These are phyloP conservation scores for Lasioglossum oenotherae DNA, from an alignment of 2,888 invertebrate species.

Conservation along the genomic window DNA sequence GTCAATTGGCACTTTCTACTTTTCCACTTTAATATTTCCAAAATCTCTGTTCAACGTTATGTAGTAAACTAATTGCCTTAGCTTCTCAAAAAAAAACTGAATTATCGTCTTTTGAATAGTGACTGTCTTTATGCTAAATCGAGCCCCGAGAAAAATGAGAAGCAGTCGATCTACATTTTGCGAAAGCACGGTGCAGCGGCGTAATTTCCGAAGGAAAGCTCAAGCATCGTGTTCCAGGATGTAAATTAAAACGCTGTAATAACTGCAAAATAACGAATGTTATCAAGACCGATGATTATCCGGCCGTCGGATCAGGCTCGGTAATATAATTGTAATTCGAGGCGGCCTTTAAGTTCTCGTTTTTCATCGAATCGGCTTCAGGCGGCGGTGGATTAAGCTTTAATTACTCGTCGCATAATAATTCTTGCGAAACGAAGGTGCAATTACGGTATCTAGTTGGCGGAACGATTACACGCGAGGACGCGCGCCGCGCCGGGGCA, in stretches of 20 bases:
- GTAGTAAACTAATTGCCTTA: no score
- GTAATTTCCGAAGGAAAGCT: background rate
- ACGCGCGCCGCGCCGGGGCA: background rate
- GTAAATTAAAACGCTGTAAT: background rate
- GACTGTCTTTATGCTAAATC: background rate
- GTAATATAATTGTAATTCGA: slow-evolving; percentile 12
- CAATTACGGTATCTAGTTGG: slow-evolving; percentile 3
- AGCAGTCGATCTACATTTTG: background rate
- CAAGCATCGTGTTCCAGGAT: background rate
- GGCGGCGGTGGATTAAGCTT: background rate
- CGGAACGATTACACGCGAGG: slow-evolving; percentile 28
- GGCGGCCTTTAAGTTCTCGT: slow-evolving; percentile 15
- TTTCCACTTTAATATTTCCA: no score
- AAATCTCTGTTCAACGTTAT: no score
- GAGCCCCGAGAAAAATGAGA: background rate
- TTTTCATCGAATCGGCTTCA: slow-evolving; percentile 7
- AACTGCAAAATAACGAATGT: slow-evolving; percentile 6
- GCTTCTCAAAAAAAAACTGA: background rate
- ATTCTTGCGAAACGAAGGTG: slow-evolving; percentile 12
- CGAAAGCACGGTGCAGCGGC: background rate
- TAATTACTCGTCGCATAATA: slow-evolving; percentile 24
- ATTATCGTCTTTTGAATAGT: background rate
- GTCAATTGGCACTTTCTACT: no score
- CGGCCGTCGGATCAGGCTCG: background rate
- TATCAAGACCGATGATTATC: slow-evolving; percentile 6